These are phyloP conservation scores for Drosophila nebulosa DNA, from an alignment of 1,140 invertebrate species.

Conservation along the genomic window DNA sequence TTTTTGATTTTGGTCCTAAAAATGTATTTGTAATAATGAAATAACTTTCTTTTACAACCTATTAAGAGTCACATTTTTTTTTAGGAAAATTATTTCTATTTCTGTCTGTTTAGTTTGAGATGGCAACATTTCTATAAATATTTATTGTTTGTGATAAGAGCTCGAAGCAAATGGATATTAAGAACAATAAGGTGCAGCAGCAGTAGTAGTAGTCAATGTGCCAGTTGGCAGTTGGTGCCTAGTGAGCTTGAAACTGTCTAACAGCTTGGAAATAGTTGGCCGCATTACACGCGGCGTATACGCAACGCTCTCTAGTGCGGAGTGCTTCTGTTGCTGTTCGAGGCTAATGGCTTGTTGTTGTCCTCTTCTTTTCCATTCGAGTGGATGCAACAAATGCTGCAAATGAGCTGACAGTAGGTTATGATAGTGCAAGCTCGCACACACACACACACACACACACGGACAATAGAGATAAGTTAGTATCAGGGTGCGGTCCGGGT, in stretches of 20 bases:
- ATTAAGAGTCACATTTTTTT: neutral
- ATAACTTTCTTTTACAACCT: neutral
- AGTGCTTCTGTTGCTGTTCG: neutral
- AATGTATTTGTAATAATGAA: neutral
- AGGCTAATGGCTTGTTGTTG: constrained; percentile 40
- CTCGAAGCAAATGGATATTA: neutral
- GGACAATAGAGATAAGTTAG: constrained; percentile 34
- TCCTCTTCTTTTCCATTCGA: constrained; percentile 28
- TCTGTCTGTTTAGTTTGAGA: neutral
- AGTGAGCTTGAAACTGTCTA: constrained; percentile 73
- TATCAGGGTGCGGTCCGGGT: constrained; percentile 48
- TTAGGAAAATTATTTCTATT: neutral
- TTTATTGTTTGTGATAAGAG: neutral
- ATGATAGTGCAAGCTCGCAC: constrained; percentile 51
- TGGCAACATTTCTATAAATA: neutral
- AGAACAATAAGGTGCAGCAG: neutral
- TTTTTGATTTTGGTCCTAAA: neutral
- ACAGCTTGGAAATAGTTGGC: constrained; percentile 73
- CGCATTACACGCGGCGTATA: constrained; percentile 55
- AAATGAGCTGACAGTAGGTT: constrained; percentile 72
- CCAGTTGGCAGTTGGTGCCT: constrained; percentile 47
- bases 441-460: neutral
- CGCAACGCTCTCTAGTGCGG: constrained; percentile 35
- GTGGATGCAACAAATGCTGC: constrained; percentile 66
- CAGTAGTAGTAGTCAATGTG: neutral